Evolutionary conservation across 2,113 vertebrate species (phyloP).

Genomic region (Cryptotis parvus): DNA sequence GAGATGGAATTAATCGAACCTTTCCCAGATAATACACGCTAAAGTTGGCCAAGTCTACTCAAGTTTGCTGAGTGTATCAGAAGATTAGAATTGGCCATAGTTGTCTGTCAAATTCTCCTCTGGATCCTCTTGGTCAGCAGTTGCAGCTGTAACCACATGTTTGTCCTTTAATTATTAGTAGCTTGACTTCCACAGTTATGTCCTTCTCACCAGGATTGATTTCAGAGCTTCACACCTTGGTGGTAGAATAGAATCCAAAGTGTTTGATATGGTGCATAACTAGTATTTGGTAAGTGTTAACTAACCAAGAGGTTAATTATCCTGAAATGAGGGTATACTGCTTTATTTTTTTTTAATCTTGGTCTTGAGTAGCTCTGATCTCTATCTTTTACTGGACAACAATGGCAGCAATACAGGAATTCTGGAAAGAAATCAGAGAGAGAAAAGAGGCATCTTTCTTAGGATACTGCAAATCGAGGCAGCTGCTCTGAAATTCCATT

Average conservation of each 20-base stretch:
- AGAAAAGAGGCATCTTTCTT: background rate
- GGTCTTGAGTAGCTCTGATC: background rate
- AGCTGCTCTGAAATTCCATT: background rate
- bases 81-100: background rate
- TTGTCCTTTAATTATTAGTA: background rate
- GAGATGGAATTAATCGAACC: background rate
- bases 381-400: background rate
- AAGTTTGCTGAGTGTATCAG: background rate
- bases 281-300: conserved; percentile 7
- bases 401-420: background rate
- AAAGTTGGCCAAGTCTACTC: background rate
- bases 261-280: background rate
- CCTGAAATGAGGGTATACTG: conserved; percentile 15
- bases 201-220: background rate
- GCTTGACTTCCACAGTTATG: background rate
- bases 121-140: background rate
- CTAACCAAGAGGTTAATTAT: conserved; percentile 27
- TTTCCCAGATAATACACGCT: conserved; percentile 34
- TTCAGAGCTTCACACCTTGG: background rate
- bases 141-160: background rate
- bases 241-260: conserved; percentile 12
- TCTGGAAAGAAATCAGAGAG: conserved; percentile 40
- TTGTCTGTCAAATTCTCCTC: background rate
- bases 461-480: background rate
- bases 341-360: background rate